phyloP scores from a whole-genome alignment of 2,113 vertebrate genomes.

The Megaceryle maxima region DNA sequence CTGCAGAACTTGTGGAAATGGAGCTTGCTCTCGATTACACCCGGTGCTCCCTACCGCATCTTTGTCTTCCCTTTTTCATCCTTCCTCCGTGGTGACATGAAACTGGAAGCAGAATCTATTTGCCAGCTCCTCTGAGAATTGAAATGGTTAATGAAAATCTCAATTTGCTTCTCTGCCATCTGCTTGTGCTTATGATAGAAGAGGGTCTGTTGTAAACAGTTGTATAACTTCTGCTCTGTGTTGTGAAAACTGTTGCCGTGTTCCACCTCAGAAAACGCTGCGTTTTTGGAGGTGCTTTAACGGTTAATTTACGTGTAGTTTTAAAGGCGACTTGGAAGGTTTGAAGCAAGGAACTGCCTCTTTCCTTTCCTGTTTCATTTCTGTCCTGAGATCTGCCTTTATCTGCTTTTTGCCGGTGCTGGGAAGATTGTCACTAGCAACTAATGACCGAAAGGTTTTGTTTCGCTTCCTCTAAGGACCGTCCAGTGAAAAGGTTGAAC shows the following conservation, averaged over 20 bases:
- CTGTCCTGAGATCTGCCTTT: neutral
- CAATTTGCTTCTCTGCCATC: conserved; percentile 1
- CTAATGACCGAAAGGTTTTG: neutral
- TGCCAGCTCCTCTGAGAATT: neutral
- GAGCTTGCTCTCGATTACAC: rapidly evolving
- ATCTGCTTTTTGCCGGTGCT: neutral
- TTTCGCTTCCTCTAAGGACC: neutral
- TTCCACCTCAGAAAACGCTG: neutral
- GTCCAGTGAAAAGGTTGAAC: rapidly evolving
- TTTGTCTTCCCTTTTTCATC: neutral
- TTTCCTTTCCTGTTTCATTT: neutral
- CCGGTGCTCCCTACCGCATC: rapidly evolving
- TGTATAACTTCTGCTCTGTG: neutral
- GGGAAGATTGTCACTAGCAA: neutral
- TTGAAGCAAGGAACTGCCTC: neutral
- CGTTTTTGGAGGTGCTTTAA: neutral
- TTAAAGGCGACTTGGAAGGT: neutral
- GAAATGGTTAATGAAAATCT: neutral
- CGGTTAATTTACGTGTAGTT: neutral
- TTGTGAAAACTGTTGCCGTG: neutral
- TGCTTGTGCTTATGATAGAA: neutral
- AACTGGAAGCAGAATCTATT: neutral
- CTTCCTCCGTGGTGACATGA: neutral
- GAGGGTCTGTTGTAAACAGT: neutral
- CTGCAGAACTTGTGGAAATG: neutral